Conservation (phyloP, 2,888 invertebrate genomes). For the Deroplatys truncata region DNA sequence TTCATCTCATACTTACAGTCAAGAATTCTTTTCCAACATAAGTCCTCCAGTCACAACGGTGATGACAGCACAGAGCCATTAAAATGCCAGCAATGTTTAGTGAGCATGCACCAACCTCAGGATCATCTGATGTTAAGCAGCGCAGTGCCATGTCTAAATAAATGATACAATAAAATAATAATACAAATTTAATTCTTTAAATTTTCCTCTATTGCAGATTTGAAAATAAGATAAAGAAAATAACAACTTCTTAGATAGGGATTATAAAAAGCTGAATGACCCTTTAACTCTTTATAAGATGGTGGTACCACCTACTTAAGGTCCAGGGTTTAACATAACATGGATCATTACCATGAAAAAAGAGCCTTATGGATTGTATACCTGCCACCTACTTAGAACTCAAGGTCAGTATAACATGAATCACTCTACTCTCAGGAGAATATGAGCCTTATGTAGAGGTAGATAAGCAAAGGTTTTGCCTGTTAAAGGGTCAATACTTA, state of each 20-base stretch:
- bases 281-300: no score
- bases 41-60: constrained; percentile 68
- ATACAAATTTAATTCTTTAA: neutral
- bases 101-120: constrained; percentile 33
- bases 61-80: constrained; percentile 88
- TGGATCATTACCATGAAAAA: no score
- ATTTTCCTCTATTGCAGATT: neutral
- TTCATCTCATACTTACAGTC: constrained; percentile 36
- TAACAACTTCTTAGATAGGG: neutral
- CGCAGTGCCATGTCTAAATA: neutral
- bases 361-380: no score
- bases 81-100: constrained; percentile 54
- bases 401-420: no score
- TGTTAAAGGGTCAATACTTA: no score
- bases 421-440: no score
- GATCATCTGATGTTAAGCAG: constrained; percentile 59
- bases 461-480: no score
- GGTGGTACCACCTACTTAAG: no score
- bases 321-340: no score
- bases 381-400: no score
- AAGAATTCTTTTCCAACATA: constrained; percentile 67
- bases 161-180: neutral
- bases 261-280: no score
- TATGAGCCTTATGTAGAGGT: no score
- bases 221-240: neutral